phyloP scores from a whole-genome alignment of 35 echinoderm and acorn worm genomes.

The Nesometra sesokonis region DNA sequence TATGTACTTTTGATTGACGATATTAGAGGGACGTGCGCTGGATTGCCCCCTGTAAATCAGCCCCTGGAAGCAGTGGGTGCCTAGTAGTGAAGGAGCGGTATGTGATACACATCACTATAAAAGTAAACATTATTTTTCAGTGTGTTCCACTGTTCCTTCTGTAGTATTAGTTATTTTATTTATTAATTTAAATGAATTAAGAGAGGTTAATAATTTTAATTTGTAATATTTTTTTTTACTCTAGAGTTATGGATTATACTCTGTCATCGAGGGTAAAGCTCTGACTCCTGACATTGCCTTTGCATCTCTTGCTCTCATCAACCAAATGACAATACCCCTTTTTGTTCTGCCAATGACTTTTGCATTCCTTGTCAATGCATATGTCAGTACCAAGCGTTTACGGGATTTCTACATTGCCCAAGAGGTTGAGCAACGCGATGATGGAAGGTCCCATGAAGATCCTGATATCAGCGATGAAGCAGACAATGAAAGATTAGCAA shows the following conservation, averaged over 20 bases:
- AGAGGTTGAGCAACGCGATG: slow-evolving; percentile 57
- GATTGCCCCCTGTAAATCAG: too few species aligned
- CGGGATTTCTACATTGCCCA: slow-evolving; percentile 64
- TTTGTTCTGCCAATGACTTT: slow-evolving; percentile 69
- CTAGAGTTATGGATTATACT: slow-evolving; percentile 70
- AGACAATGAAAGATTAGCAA: background rate
- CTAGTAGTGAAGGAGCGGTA: too few species aligned
- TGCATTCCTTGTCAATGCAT: slow-evolving; percentile 67
- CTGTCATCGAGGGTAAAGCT: slow-evolving; percentile 33
- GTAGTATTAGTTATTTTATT: too few species aligned
- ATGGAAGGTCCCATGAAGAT: background rate
- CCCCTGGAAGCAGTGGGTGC: too few species aligned
- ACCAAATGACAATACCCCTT: slow-evolving; percentile 83
- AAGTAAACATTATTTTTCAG: too few species aligned
- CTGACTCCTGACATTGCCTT: slow-evolving; percentile 87
- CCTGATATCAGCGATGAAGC: background rate
- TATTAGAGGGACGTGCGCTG: too few species aligned
- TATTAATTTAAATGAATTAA: too few species aligned
- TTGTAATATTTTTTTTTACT: background rate
- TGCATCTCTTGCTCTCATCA: slow-evolving; percentile 77
- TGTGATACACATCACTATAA: too few species aligned
- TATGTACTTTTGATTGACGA: too few species aligned
- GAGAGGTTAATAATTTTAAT: too few species aligned
- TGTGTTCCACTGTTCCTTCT: too few species aligned
- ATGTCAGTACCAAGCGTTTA: slow-evolving; percentile 70